Conservation (phyloP, 2,888 invertebrate species). For the Calameuta filiformis region DNA sequence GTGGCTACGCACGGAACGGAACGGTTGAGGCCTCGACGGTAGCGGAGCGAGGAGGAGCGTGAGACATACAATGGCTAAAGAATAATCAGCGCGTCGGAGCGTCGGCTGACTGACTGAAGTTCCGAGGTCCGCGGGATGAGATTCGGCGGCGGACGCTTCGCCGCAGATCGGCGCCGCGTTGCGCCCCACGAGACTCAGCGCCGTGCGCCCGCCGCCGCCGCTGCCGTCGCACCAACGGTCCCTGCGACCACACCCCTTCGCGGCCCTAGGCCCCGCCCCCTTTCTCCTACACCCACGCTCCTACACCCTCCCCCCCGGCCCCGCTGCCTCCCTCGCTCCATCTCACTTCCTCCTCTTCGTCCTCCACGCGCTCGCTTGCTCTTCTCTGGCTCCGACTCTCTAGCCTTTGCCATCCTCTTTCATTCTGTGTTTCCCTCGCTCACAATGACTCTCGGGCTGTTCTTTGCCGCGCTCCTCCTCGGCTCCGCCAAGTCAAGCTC, state of each 20-base stretch:
- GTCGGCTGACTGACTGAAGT: constrained; percentile 61
- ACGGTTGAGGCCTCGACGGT: constrained; percentile 18
- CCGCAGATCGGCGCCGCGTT: constrained; percentile 32
- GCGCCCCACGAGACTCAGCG: constrained; percentile 17
- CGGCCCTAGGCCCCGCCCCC: constrained; percentile 49
- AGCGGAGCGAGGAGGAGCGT: constrained; percentile 23
- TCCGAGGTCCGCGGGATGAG: constrained; percentile 52
- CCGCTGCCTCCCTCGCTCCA: constrained; percentile 42
- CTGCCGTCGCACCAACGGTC: constrained; percentile 3
- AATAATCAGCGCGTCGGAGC: constrained; percentile 62
- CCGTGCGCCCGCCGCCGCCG: constrained; percentile 7
- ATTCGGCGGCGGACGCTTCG: constrained; percentile 53
- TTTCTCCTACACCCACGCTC: constrained; percentile 56
- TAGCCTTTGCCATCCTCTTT: neutral
- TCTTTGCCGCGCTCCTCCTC: neutral
- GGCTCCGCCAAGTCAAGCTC: neutral
- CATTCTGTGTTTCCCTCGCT: neutral
- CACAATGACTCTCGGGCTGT: neutral
- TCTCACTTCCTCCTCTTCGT: neutral
- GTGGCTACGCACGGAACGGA: constrained; percentile 20
- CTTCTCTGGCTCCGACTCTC: neutral
- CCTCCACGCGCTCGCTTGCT: neutral
- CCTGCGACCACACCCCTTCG: constrained; percentile 50
- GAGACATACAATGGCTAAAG: constrained; percentile 50
- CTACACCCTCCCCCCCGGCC: constrained; percentile 17